Percentiles rank a stretch among this genome's conserved stretches.
Evolutionary conservation across 2,797 vertebrate genomes (phyloP).

Genomic region (Nannoperca obscura): DNA sequence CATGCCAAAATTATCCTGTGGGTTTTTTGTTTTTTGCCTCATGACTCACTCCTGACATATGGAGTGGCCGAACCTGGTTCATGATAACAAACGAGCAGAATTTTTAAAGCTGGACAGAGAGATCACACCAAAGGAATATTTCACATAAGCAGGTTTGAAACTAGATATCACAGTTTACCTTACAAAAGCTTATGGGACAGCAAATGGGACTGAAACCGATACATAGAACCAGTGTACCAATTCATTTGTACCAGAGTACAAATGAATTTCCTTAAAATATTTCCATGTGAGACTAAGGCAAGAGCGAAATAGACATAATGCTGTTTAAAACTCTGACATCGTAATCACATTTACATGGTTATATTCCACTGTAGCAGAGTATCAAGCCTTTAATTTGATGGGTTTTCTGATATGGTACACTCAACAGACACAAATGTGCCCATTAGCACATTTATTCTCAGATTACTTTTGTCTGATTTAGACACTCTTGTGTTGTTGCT

Average conservation of each 20-base stretch:
- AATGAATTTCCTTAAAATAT: neutral
- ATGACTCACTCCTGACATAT: slow-evolving; percentile 42
- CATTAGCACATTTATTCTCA: slow-evolving; percentile 32
- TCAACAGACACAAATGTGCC: slow-evolving; percentile 5
- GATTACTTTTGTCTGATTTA: slow-evolving; percentile 47
- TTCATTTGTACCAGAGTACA: neutral
- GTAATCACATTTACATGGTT: neutral
- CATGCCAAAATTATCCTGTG: neutral
- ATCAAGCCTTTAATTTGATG: slow-evolving; percentile 4
- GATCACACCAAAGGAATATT: neutral
- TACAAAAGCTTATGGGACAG: neutral
- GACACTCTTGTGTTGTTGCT: slow-evolving; percentile 22
- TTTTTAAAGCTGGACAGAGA: neutral
- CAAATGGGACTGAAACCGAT: neutral
- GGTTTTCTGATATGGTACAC: neutral
- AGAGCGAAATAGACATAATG: neutral
- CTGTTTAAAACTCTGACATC: neutral
- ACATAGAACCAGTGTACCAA: too few relatives aligned
- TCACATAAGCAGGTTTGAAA: neutral
- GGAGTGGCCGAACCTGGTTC: neutral
- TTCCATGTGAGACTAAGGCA: neutral
- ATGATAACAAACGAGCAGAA: slow-evolving; percentile 7
- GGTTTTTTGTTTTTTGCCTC: neutral
- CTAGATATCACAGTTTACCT: neutral
- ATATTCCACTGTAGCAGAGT: neutral